phyloP scores from a whole-genome alignment of 2,113 vertebrate genomes.

The Callochromis pleurospilus region DNA sequence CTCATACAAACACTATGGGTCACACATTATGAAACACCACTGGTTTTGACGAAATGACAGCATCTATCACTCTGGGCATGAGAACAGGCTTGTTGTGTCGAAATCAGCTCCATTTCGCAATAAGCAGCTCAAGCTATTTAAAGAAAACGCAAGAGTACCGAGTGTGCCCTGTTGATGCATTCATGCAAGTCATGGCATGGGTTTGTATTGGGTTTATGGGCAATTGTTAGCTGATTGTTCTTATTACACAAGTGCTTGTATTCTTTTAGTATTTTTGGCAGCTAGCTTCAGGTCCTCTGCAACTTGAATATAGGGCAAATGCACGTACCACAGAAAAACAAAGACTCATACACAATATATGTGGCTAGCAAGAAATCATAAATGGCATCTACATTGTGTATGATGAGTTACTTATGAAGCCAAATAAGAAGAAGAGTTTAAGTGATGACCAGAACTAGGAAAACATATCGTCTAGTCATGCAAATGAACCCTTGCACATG shows the following conservation, averaged over 20 bases:
- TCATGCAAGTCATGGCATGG: background rate
- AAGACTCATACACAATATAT: background rate
- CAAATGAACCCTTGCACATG: background rate
- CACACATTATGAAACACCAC: background rate
- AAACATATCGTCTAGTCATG: background rate
- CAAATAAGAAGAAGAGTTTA: background rate
- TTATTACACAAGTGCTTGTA: background rate
- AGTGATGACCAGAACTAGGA: background rate
- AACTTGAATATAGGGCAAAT: background rate
- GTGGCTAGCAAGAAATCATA: background rate
- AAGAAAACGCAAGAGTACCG: background rate
- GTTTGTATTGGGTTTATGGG: background rate
- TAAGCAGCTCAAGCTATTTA: background rate
- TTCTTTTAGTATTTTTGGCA: background rate
- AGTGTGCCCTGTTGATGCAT: background rate
- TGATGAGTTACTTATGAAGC: background rate
- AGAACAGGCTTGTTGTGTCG: background rate
- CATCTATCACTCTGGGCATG: background rate
- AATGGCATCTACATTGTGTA: background rate
- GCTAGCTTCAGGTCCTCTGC: background rate
- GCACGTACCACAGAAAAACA: background rate
- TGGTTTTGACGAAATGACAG: background rate
- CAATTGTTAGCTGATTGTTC: background rate
- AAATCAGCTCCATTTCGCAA: background rate
- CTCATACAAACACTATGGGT: background rate